These are phyloP conservation scores for Megalops cyprinoides DNA, from an alignment of 2,797 vertebrate genomes.

Conservation along the genomic window DNA sequence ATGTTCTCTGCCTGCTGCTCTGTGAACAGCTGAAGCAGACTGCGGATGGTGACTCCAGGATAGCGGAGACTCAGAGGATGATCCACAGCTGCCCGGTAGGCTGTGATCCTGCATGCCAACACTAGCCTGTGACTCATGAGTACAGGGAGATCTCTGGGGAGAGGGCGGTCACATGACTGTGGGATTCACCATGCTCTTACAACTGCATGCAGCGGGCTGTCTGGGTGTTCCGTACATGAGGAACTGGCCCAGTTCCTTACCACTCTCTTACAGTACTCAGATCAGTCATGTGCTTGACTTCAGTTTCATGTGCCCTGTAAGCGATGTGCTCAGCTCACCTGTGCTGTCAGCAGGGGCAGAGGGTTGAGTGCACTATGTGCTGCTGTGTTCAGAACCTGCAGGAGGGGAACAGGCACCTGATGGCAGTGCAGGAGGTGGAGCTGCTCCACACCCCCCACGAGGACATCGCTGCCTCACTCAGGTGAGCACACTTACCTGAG, in stretches of 20 bases:
- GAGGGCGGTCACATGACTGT: no score
- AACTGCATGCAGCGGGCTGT: no score
- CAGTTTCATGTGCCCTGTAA: no score
- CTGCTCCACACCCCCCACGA: slow-evolving; percentile 73
- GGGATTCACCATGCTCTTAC: no score
- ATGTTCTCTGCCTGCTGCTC: neutral
- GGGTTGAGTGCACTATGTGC: neutral
- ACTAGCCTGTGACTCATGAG: no score
- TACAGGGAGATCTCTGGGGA: no score
- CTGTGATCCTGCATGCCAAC: slow-evolving; percentile 16
- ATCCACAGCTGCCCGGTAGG: slow-evolving; percentile 83
- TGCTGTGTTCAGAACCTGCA: slow-evolving; percentile 67
- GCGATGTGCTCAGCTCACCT: no score
- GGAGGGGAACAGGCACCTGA: slow-evolving; percentile 80
- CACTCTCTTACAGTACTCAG: no score
- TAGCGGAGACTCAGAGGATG: slow-evolving; percentile 73
- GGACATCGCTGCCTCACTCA: slow-evolving; percentile 72
- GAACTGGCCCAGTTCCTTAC: no score
- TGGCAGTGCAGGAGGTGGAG: slow-evolving; percentile 76
- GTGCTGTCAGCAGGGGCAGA: no score
- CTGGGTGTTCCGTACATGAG: no score
- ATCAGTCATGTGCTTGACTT: no score
- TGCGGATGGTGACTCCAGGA: slow-evolving; percentile 61
- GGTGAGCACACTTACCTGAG: slow-evolving; percentile 62
- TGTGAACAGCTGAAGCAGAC: slow-evolving; percentile 74